Percentiles rank a stretch among this genome's conserved stretches.
These are phyloP conservation scores for Eustalomyia histrio DNA, from an alignment of 2,888 invertebrate genomes.

Conservation along the genomic window DNA sequence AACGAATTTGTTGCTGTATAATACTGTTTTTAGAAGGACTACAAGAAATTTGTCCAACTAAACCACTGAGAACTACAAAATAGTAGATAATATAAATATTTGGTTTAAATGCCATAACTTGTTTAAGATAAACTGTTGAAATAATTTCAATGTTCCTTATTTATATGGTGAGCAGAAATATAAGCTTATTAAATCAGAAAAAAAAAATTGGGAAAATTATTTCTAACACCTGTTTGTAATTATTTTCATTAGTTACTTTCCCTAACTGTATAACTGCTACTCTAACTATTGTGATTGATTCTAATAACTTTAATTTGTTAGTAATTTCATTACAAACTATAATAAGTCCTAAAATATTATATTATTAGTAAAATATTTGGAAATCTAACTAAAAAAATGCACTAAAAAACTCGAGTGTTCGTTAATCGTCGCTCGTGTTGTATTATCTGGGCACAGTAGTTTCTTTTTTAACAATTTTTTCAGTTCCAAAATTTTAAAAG, in stretches of 20 bases:
- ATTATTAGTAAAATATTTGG: no score
- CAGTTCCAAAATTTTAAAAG: no score
- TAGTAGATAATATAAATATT: background rate
- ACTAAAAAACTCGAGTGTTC: no score
- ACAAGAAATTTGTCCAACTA: background rate
- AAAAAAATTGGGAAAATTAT: background rate
- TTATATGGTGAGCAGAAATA: conserved; percentile 4
- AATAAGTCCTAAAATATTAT: no score
- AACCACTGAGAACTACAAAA: background rate
- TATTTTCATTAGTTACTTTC: conserved; percentile 12
- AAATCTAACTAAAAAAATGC: no score
- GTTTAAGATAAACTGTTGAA: background rate
- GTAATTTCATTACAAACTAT: no score
- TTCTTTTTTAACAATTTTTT: no score
- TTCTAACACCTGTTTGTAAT: background rate
- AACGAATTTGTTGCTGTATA: conserved; percentile 19
- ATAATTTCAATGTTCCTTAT: background rate
- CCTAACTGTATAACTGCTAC: background rate
- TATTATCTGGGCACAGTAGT: no score
- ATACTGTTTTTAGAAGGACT: background rate
- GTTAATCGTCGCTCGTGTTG: no score
- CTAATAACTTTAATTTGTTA: background rate
- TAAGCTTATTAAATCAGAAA: background rate
- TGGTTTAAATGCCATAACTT: conserved; percentile 5
- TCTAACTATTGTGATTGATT: background rate